Conservation (phyloP, 1,140 invertebrate species). For the Drosophila obscura region DNA sequence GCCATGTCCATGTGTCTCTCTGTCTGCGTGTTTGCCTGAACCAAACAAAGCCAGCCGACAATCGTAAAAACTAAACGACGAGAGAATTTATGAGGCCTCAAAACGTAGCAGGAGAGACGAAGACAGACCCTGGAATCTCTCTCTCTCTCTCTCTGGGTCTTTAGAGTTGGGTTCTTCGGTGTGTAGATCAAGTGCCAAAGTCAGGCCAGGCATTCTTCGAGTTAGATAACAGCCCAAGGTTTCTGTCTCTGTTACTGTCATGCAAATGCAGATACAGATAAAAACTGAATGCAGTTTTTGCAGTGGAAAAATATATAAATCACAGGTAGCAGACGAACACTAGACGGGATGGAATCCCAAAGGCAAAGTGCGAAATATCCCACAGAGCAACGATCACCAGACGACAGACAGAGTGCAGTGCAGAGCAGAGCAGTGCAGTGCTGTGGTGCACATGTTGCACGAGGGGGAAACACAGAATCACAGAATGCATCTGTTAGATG, state of each 20-base stretch:
- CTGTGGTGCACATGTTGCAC: constrained; percentile 11
- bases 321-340: constrained; percentile 43
- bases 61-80: constrained; percentile 80
- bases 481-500: constrained; percentile 40
- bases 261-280: constrained; percentile 63
- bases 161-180: constrained; percentile 36
- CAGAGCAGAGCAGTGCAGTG: too few species aligned
- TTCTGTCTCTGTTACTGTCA: constrained; percentile 50
- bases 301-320: constrained; percentile 52
- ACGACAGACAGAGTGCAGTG: too few species aligned
- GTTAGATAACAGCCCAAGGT: constrained; percentile 72
- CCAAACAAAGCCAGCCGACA: constrained; percentile 77
- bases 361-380: constrained; percentile 76
- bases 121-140: constrained; percentile 34
- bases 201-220: constrained; percentile 57
- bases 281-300: constrained; percentile 56
- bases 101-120: too few species aligned
- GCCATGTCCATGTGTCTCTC: constrained; percentile 3
- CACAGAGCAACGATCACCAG: constrained; percentile 52
- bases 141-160: constrained; percentile 10
- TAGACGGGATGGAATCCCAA: constrained; percentile 28
- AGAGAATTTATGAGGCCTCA: constrained; percentile 72
- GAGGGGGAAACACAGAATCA: too few species aligned
- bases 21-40: constrained; percentile 24
- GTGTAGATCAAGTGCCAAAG: constrained; percentile 77